A percentile compares a stretch with the other conserved stretches of the same genome.
These are phyloP conservation scores for Aporophyla lueneburgensis DNA, from an alignment of 2,888 invertebrate genomes.

Conservation along the genomic window DNA sequence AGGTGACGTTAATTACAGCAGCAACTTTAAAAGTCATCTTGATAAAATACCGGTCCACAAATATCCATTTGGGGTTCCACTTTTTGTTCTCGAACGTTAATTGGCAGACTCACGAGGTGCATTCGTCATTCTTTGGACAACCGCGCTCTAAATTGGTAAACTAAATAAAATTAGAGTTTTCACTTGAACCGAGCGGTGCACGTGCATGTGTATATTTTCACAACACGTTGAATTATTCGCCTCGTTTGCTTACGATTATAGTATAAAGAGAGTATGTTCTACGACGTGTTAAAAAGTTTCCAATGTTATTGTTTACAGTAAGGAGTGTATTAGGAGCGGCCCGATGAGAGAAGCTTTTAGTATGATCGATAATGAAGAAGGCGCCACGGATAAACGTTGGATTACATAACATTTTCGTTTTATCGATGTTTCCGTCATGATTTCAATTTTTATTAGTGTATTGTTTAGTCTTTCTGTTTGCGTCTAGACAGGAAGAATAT, in stretches of 20 bases:
- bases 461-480: slow-evolving; percentile 25
- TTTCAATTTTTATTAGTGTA: slow-evolving; percentile 34
- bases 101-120: slow-evolving; percentile 60
- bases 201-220: slow-evolving; percentile 87
- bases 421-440: slow-evolving; percentile 48
- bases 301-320: slow-evolving; percentile 88
- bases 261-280: slow-evolving; percentile 75
- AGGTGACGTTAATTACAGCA: slow-evolving; percentile 62
- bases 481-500: slow-evolving; percentile 4
- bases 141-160: slow-evolving; percentile 65
- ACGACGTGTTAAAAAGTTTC: slow-evolving; percentile 89
- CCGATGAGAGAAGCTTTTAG: slow-evolving; percentile 87
- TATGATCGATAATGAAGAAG: slow-evolving; percentile 71
- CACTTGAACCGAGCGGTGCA: slow-evolving; percentile 79
- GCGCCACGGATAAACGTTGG: slow-evolving; percentile 60
- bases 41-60: slow-evolving; percentile 67
- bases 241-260: slow-evolving; percentile 77
- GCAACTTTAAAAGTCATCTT: slow-evolving; percentile 63
- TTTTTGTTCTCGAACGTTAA: slow-evolving; percentile 64
- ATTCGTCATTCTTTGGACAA: slow-evolving; percentile 66
- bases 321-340: slow-evolving; percentile 79
- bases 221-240: slow-evolving; percentile 88
- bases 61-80: slow-evolving; percentile 62
- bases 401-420: slow-evolving; percentile 54
- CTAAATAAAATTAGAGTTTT: slow-evolving; percentile 66